These are phyloP conservation scores for Pelecanoides urinatrix DNA, from an alignment of 2,113 vertebrate genomes.

Conservation along the genomic window DNA sequence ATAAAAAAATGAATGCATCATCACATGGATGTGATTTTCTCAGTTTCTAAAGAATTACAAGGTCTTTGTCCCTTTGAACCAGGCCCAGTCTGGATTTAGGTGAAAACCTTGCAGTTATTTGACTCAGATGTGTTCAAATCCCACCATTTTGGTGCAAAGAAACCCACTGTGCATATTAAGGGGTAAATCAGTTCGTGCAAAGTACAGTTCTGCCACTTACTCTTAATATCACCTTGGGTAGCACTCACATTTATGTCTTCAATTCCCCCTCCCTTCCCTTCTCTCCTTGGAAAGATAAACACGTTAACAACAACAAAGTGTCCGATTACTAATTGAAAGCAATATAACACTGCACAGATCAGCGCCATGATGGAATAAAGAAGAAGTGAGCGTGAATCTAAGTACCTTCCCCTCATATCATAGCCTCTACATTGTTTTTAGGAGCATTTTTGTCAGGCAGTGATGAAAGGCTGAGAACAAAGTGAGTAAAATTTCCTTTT, in stretches of 20 bases:
- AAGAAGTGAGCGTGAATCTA: not conserved
- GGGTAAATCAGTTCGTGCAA: not conserved
- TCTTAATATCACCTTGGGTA: not conserved
- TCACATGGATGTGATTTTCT: not conserved
- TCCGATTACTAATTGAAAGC: not conserved
- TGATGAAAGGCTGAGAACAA: conserved; percentile 60
- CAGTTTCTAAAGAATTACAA: not conserved
- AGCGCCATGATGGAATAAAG: not conserved
- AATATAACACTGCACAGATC: not conserved
- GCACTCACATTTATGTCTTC: not conserved
- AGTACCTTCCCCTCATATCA: conserved; percentile 5
- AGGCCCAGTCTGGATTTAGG: not conserved
- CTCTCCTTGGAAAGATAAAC: not conserved
- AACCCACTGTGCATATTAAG: not conserved
- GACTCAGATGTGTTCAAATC: not conserved
- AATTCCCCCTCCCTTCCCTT: not conserved
- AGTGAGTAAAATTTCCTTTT: conserved; percentile 34
- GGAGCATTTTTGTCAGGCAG: conserved; percentile 28
- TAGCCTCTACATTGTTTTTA: conserved; percentile 34
- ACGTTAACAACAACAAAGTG: not conserved
- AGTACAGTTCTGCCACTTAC: not conserved
- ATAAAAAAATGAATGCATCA: not conserved
- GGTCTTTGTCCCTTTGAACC: not conserved
- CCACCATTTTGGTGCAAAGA: not conserved
- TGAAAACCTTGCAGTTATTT: not conserved